These are phyloP conservation scores for Macrotus californicus DNA, from an alignment of 2,113 vertebrate species.

Conservation along the genomic window DNA sequence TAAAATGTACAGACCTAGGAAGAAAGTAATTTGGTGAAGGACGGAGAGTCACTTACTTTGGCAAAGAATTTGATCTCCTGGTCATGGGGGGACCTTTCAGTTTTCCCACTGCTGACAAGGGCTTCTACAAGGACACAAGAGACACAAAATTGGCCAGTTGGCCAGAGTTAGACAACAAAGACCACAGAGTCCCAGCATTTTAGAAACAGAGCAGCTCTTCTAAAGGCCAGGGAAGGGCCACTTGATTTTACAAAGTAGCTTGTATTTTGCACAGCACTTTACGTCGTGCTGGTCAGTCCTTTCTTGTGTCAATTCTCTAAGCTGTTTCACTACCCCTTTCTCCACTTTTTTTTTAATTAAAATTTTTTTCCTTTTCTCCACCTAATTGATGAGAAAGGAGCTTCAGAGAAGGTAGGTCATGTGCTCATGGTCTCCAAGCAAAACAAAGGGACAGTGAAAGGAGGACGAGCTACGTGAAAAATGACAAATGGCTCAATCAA, in stretches of 20 bases:
- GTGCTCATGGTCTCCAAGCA: not conserved
- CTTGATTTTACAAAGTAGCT: not conserved
- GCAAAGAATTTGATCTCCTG: constrained; percentile 99
- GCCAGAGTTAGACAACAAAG: not conserved
- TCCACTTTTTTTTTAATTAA: not conserved
- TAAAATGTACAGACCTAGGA: not conserved
- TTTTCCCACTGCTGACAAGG: constrained; percentile 94
- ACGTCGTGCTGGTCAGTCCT: not conserved
- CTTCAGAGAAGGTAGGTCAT: not conserved
- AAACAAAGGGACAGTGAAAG: not conserved
- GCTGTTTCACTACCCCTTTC: not conserved
- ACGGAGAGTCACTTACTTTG: constrained; percentile 84
- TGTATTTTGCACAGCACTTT: not conserved
- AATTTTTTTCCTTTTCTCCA: not conserved
- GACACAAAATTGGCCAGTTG: constrained; percentile 19
- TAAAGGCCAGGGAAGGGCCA: not conserved
- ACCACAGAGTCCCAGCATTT: not conserved
- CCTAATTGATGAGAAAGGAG: not conserved
- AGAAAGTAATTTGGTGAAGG: not conserved
- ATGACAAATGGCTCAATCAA: not conserved
- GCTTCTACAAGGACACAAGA: constrained; percentile 84
- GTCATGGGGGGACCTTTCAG: constrained; percentile 94
- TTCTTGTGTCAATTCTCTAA: not conserved
- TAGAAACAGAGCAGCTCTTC: not conserved
- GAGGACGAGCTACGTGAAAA: not conserved